Conservation (phyloP, 2,113 vertebrate genomes). For the Heterochromis multidens region DNA sequence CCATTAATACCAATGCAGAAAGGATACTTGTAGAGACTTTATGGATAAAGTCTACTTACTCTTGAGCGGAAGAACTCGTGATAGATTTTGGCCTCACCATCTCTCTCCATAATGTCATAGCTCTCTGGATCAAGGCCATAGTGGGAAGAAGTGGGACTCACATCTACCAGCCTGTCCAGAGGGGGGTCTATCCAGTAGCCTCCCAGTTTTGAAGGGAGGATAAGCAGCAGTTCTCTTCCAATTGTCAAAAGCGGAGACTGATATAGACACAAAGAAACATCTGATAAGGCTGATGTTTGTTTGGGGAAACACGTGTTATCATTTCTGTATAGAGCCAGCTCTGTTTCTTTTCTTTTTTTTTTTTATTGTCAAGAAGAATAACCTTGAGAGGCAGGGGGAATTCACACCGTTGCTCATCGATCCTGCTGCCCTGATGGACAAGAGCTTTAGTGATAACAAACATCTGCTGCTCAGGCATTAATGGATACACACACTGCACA, state of each 20-base stretch:
- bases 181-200: slow-evolving; percentile 87
- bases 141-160: slow-evolving; percentile 72
- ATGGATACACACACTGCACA: background rate
- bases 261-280: slow-evolving; percentile 15
- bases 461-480: slow-evolving; percentile 2
- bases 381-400: slow-evolving; percentile 86
- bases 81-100: slow-evolving; percentile 83
- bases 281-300: slow-evolving; percentile 1
- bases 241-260: slow-evolving; percentile 77
- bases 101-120: slow-evolving; percentile 85
- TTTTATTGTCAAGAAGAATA: background rate
- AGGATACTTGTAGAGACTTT: background rate
- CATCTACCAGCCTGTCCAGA: slow-evolving; percentile 67
- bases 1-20: background rate
- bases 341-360: background rate
- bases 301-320: slow-evolving; percentile 10
- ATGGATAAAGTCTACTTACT: slow-evolving; percentile 64
- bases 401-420: slow-evolving; percentile 86
- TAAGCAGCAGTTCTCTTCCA: slow-evolving; percentile 80
- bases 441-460: slow-evolving; percentile 15
- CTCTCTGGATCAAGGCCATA: slow-evolving; percentile 59
- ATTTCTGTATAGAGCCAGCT: background rate
- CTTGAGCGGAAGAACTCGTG: slow-evolving; percentile 81
- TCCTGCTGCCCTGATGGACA: slow-evolving; percentile 80
- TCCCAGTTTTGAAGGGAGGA: slow-evolving; percentile 82